Evolutionary conservation across 2,113 vertebrate species (phyloP), one percentile per base, ranked within the genome.

Genomic region (Mormoops blainvillei): DNA sequence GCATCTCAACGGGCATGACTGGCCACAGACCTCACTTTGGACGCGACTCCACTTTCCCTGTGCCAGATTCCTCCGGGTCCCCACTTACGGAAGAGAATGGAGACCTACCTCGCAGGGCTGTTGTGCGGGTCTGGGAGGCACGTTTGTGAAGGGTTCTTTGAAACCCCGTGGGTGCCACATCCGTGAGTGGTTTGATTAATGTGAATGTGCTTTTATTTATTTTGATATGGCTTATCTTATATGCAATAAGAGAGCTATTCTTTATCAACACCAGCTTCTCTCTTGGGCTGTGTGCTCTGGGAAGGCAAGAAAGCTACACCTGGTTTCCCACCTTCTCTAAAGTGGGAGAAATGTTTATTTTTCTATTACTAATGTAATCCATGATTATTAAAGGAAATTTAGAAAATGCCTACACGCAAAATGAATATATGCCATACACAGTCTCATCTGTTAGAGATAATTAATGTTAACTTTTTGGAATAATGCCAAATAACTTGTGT

Each of bases 181-280:
- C 54, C 5, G 19, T 74, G 84, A 78, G 58, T 65, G 58, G 70
- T 76, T 80, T 85, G 89, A 83, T 70, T 68, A 58, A 93, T 92
- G 92, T 96, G 96, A 97, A 96, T 31, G 2, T 87, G 54, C 24
- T 94, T 82, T 92, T 97, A 96, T 92, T 97, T 96, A 94, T 91
- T 97, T 92, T 89, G 20, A 76, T 52, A 71, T 0, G 0, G 48
- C 38, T 86, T 85, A 38, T 85, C 52, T 93, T 38, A 36, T 28
- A 7, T n/a, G 14, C 31, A 82, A 19, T 9, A 20, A 14, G n/a
- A 56, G 41, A 38, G 8, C 65, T 71, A n/a, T 7, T 96, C 26
- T 36, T 84, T 20, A 33, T 33, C 48, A 87, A 58, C 16, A 22
- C 22, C 36, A 38, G 22, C 43, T 83, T 92, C 19, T 50, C 19